These are phyloP conservation scores for Anguilla obscura DNA, from an alignment of 2,797 vertebrate species.

Conservation along the genomic window DNA sequence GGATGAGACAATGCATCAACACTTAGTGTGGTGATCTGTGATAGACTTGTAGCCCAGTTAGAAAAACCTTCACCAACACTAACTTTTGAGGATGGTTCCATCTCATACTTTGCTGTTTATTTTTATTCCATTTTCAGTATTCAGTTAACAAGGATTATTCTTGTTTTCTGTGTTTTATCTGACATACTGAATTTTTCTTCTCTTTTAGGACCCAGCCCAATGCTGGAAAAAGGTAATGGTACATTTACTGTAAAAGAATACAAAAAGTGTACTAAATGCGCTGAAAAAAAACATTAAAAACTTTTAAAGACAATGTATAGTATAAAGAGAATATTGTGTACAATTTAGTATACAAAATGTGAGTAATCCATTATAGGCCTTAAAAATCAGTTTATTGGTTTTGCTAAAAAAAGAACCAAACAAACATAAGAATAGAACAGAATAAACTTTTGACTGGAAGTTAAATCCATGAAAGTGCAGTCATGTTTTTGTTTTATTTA, in stretches of 20 bases:
- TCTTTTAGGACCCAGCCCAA: constrained; percentile 84
- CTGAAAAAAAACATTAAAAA: background rate
- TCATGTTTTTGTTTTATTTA: background rate
- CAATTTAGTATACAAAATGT: background rate
- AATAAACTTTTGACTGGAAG: background rate
- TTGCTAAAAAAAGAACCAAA: background rate
- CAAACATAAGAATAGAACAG: background rate
- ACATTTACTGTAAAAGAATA: background rate
- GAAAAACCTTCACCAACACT: background rate
- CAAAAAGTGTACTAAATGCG: background rate
- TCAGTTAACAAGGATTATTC: background rate
- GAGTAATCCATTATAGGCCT: background rate
- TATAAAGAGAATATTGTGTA: background rate
- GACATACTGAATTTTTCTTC: constrained; percentile 28
- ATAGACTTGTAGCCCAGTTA: background rate
- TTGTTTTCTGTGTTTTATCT: background rate
- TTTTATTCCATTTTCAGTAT: background rate
- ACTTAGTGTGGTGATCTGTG: background rate
- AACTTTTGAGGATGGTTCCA: background rate
- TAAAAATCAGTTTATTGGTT: background rate
- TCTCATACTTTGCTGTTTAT: background rate
- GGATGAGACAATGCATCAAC: constrained; percentile 2
- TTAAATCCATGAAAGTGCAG: background rate
- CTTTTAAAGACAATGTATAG: background rate
- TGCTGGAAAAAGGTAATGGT: constrained; percentile 87